Conservation (phyloP, 2,888 invertebrate species). For the Ochropleura leucogaster region DNA sequence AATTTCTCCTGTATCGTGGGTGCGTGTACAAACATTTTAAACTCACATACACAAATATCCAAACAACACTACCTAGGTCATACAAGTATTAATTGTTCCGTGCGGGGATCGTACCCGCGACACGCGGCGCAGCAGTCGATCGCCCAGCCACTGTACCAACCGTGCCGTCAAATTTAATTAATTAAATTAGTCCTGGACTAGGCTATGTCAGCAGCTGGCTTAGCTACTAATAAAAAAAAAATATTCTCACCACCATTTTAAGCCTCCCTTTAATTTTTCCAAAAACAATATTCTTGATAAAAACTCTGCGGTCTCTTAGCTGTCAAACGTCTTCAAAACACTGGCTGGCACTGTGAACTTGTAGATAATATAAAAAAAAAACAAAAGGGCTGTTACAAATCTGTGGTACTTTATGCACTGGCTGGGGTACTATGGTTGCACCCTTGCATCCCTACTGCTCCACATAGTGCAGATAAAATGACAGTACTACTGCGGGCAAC, state of each 20-base stretch:
- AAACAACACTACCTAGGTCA: no score
- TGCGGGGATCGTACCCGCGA: no score
- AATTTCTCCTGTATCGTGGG: no score
- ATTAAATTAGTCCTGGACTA: no score
- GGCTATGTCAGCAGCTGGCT: no score
- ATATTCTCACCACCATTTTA: neutral
- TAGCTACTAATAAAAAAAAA: neutral
- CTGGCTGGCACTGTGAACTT: neutral
- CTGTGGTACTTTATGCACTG: slow-evolving; percentile 8
- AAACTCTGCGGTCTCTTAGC: neutral
- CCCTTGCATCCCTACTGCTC: slow-evolving; percentile 57
- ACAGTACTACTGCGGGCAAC: slow-evolving; percentile 28
- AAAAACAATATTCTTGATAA: neutral
- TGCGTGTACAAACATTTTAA: no score
- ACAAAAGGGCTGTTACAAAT: neutral
- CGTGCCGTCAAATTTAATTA: no score
- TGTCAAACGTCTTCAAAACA: neutral
- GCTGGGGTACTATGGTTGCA: slow-evolving; percentile 17
- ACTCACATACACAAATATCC: no score
- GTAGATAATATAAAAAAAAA: neutral
- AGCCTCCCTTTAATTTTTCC: neutral
- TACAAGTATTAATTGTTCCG: no score
- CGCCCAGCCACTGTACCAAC: no score
- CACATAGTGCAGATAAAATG: slow-evolving; percentile 37
- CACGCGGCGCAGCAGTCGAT: no score